A percentile compares a stretch with the other conserved stretches of the same genome.
Conservation (phyloP, 2,797 vertebrate species). For the Diplodus puntazzo region DNA sequence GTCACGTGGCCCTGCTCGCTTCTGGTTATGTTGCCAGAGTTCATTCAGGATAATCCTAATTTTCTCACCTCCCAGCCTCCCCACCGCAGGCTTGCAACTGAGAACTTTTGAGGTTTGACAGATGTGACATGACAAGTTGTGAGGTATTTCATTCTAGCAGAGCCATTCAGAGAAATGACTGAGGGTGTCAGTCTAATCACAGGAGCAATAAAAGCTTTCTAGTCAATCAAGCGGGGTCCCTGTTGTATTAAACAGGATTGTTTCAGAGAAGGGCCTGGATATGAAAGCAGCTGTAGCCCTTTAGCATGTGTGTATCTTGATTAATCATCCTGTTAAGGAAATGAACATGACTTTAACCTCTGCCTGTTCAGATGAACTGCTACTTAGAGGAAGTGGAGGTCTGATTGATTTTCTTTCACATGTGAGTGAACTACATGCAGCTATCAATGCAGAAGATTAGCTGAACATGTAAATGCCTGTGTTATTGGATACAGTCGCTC, state of each 20-base stretch:
- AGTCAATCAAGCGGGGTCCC: conserved; percentile 63
- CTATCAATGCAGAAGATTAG: conserved; percentile 78
- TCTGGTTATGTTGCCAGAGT: conserved; percentile 25
- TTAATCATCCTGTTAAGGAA: conserved; percentile 78
- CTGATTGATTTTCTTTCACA: conserved; percentile 86
- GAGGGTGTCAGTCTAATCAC: conserved; percentile 58
- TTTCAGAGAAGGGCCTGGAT: conserved; percentile 58
- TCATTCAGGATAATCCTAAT: conserved; percentile 47
- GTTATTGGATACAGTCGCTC: conserved; percentile 73
- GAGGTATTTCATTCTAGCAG: conserved; percentile 42
- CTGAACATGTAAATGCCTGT: conserved; percentile 74
- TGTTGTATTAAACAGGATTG: conserved; percentile 61
- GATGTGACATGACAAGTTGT: conserved; percentile 48
- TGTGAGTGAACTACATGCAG: conserved; percentile 75
- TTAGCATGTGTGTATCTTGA: conserved; percentile 65
- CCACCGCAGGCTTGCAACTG: neutral
- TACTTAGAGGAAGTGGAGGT: conserved; percentile 78
- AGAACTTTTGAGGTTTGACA: conserved; percentile 39
- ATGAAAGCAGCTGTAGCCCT: conserved; percentile 52
- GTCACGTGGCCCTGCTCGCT: conserved; percentile 53
- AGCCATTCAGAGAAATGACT: conserved; percentile 47
- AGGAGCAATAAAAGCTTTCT: conserved; percentile 63
- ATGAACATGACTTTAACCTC: conserved; percentile 80
- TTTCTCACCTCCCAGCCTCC: conserved; percentile 43
- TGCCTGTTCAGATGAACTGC: conserved; percentile 78